Evolutionary conservation across 2,888 invertebrate species (phyloP).

Genomic region (Glyphotaelius pellucidus): DNA sequence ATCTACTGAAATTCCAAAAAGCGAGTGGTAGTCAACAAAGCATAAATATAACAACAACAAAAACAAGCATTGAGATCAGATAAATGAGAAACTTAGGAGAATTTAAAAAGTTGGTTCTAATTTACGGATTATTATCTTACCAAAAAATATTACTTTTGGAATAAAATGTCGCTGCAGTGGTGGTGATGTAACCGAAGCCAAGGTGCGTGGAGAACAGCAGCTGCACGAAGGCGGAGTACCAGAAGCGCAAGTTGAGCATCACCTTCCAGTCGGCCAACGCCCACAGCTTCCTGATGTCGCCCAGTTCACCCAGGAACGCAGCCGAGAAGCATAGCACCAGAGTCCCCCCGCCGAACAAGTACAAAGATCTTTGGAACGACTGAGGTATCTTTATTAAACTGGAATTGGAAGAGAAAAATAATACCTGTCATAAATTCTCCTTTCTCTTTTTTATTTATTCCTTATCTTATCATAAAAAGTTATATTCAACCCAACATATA

Average conservation of each 20-base stretch:
- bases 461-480: too few relatives aligned
- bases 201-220: slow-evolving; percentile 81
- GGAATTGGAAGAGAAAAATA: slow-evolving; percentile 68
- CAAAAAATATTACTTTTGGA: slow-evolving; percentile 82
- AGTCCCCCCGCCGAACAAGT: slow-evolving; percentile 70
- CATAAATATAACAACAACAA: background rate
- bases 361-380: slow-evolving; percentile 74
- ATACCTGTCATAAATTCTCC: too few relatives aligned
- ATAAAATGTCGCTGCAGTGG: slow-evolving; percentile 81
- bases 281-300: slow-evolving; percentile 69
- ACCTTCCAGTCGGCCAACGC: slow-evolving; percentile 70
- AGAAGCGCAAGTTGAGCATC: slow-evolving; percentile 73
- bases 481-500: too few relatives aligned
- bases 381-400: slow-evolving; percentile 76
- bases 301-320: slow-evolving; percentile 69
- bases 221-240: slow-evolving; percentile 82
- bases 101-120: background rate
- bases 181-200: slow-evolving; percentile 81
- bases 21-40: too few relatives aligned
- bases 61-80: background rate
- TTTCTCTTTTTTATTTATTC: background rate
- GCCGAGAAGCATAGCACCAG: slow-evolving; percentile 71
- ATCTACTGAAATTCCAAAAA: too few relatives aligned
- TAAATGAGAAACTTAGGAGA: background rate
- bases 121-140: slow-evolving; percentile 71